These are phyloP conservation scores for Corella eumyota DNA, from an alignment of 23 tunicate species.

Conservation along the genomic window DNA sequence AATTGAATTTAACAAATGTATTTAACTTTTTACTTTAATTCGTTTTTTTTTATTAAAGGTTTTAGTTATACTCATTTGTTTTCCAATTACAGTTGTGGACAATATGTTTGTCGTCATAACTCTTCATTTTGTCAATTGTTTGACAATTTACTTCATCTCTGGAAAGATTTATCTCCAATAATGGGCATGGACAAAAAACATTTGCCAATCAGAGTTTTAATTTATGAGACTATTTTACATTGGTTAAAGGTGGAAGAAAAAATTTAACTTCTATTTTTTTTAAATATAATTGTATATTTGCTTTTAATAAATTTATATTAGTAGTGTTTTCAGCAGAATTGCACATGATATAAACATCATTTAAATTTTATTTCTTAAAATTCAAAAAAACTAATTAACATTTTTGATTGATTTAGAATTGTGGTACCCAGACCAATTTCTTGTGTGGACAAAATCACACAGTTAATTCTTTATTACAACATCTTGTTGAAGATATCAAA, in stretches of 20 bases:
- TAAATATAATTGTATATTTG: no score
- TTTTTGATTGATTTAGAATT: constrained; percentile 9
- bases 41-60: no score
- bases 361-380: background rate
- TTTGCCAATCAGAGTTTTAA: constrained; percentile 1
- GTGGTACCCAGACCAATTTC: constrained; percentile 25
- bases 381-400: background rate
- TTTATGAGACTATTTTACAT: constrained; percentile 5
- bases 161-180: constrained; percentile 31
- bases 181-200: constrained; percentile 1
- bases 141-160: constrained; percentile 13
- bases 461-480: constrained; percentile 2
- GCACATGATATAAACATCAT: background rate
- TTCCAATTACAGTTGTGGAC: no score
- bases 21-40: no score
- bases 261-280: no score
- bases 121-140: constrained; percentile 20
- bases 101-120: no score
- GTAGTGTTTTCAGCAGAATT: no score
- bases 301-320: no score
- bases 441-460: constrained; percentile 17
- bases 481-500: constrained; percentile 12
- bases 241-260: constrained; percentile 14
- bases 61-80: no score
- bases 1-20: no score